A percentile compares a stretch with the other conserved stretches of the same genome.
These are phyloP conservation scores for Oriolus oriolus DNA, from an alignment of 2,113 vertebrate species.

Conservation along the genomic window DNA sequence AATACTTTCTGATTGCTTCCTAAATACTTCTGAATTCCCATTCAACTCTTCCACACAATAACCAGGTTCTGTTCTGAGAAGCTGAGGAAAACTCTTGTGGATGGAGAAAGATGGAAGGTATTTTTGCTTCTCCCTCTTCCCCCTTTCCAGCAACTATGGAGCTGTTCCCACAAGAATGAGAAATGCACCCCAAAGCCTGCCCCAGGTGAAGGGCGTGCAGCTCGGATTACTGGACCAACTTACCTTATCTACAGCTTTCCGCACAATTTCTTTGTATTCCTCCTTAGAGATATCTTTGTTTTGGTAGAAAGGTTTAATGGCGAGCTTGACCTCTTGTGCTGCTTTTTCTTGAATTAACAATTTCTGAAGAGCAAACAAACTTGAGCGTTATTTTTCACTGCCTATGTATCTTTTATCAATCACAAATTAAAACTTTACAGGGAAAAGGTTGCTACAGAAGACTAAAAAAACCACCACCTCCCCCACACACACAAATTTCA, in stretches of 20 bases:
- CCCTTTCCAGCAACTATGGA: background rate
- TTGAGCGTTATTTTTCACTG: background rate
- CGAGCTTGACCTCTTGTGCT: slow-evolving; percentile 90
- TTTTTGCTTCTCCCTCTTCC: background rate
- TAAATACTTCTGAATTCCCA: background rate
- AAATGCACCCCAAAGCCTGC: background rate
- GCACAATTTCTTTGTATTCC: slow-evolving; percentile 97
- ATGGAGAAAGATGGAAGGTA: background rate
- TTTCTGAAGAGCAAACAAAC: slow-evolving; percentile 76
- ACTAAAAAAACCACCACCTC: background rate
- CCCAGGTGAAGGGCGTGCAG: rapidly evolving
- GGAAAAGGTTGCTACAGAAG: background rate
- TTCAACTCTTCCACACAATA: background rate
- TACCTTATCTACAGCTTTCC: slow-evolving; percentile 98
- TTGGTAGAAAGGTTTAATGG: slow-evolving; percentile 97
- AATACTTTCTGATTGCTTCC: background rate
- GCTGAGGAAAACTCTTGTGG: background rate
- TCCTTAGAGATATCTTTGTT: slow-evolving; percentile 98
- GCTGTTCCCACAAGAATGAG: background rate
- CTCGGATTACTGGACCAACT: background rate
- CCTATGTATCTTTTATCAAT: background rate
- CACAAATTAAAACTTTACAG: background rate
- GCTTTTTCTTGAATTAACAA: slow-evolving; percentile 92
- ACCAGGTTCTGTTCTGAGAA: background rate
- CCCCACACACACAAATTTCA: rapidly evolving